A percentile compares a stretch with the other conserved stretches of the same genome.
phyloP scores from a whole-genome alignment of 37 sponge, comb jelly and placozoan species.

The Petrosia ficiformis region DNA sequence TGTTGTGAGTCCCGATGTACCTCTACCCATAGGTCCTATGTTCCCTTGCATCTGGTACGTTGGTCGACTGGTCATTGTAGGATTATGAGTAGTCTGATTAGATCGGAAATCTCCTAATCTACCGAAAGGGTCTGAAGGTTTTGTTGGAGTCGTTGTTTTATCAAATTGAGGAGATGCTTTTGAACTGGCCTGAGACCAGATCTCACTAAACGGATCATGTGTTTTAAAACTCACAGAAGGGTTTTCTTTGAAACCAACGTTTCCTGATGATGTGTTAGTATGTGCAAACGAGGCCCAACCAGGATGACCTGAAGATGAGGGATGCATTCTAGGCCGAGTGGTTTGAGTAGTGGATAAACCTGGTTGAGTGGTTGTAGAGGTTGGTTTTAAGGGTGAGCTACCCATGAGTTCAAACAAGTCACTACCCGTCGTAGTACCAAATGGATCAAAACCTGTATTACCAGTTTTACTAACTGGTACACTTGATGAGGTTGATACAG shows the following conservation, averaged over 20 bases:
- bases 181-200: background rate
- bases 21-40: too few relatives aligned
- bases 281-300: background rate
- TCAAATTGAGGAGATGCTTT: background rate
- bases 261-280: background rate
- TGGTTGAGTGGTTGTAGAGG: background rate
- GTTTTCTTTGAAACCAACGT: background rate
- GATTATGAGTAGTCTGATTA: background rate
- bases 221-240: background rate
- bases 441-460: background rate
- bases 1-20: too few relatives aligned
- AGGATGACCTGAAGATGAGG: background rate
- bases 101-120: too few relatives aligned
- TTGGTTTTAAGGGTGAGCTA: background rate
- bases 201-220: background rate
- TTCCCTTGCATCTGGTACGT: conserved; percentile 18
- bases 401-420: background rate
- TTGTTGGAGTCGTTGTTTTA: background rate
- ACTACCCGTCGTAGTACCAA: background rate
- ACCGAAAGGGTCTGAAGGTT: too few relatives aligned
- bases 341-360: background rate
- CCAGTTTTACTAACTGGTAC: background rate
- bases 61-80: conserved; percentile 11
- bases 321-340: background rate
- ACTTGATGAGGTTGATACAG: background rate